phyloP scores from a whole-genome alignment of 2,888 invertebrate species.

The Dascillus cervinus region DNA sequence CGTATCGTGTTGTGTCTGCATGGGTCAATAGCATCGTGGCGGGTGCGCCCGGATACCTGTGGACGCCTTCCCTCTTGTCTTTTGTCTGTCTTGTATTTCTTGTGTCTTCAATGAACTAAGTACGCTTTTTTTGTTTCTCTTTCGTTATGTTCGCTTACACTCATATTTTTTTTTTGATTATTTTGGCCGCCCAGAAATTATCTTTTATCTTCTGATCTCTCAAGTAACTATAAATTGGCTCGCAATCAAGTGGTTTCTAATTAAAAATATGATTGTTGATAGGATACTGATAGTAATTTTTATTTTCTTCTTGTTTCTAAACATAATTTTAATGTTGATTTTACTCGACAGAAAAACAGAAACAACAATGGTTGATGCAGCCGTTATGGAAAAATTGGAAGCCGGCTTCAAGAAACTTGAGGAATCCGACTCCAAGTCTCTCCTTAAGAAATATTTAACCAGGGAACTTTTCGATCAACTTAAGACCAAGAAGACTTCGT shows the following conservation, averaged over 20 bases:
- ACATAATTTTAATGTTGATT: constrained; percentile 1
- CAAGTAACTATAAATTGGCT: too few species aligned
- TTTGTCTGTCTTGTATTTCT: constrained; percentile 34
- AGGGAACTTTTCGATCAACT: constrained; percentile 85
- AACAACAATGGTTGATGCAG: constrained; percentile 84
- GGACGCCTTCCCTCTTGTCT: constrained; percentile 30
- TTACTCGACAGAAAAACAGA: constrained; percentile 20
- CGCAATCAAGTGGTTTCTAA: too few species aligned
- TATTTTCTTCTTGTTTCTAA: too few species aligned
- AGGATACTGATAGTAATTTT: too few species aligned
- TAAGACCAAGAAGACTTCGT: constrained; percentile 88
- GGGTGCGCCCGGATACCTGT: constrained; percentile 34
- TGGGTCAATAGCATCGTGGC: constrained; percentile 30
- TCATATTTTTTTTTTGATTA: neutral
- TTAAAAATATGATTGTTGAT: too few species aligned
- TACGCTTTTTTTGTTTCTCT: constrained; percentile 29
- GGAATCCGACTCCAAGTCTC: constrained; percentile 86
- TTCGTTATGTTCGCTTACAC: constrained; percentile 15
- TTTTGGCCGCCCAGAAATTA: too few species aligned
- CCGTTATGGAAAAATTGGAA: constrained; percentile 84
- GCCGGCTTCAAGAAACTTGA: constrained; percentile 82
- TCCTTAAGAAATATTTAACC: constrained; percentile 93
- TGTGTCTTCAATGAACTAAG: constrained; percentile 32
- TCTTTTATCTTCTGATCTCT: too few species aligned
- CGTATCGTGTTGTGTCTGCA: constrained; percentile 34